These are phyloP conservation scores for Limosa lapponica DNA, from an alignment of 2,797 vertebrate species.

Conservation along the genomic window DNA sequence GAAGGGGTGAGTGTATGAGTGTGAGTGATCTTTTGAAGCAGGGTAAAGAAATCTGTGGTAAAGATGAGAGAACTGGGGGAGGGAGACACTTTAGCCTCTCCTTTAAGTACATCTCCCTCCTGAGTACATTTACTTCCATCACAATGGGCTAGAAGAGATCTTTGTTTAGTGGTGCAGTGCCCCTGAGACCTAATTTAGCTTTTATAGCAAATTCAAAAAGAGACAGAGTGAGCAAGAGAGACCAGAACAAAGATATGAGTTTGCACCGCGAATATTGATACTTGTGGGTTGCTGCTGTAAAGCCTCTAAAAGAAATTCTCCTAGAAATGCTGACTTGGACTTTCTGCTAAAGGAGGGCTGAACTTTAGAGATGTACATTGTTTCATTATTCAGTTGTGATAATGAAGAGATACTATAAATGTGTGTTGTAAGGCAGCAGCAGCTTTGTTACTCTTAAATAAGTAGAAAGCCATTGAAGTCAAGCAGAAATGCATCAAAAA, in stretches of 20 bases:
- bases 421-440: not conserved
- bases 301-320: conserved; percentile 71
- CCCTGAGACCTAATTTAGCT: conserved; percentile 82
- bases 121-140: conserved; percentile 77
- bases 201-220: conserved; percentile 81
- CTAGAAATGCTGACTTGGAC: conserved; percentile 72
- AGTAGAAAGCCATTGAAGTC: not conserved
- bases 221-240: conserved; percentile 63
- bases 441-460: conserved; percentile 7
- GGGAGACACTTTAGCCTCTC: conserved; percentile 65
- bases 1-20: not conserved
- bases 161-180: conserved; percentile 77
- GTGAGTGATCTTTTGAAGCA: conserved; percentile 3
- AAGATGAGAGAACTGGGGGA: conserved; percentile 57
- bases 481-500: conserved; percentile 34
- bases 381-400: conserved; percentile 10
- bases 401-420: not conserved
- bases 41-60: conserved; percentile 31
- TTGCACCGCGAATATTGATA: conserved; percentile 77
- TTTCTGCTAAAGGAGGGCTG: conserved; percentile 26
- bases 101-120: conserved; percentile 73
- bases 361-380: conserved; percentile 19
- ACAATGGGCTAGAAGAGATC: conserved; percentile 77
- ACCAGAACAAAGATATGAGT: conserved; percentile 72
- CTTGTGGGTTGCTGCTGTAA: conserved; percentile 73